Evolutionary conservation across 2,797 vertebrate genomes (phyloP), one percentile per base, ranked within the genome.

Genomic region (Sebastes cheni): DNA sequence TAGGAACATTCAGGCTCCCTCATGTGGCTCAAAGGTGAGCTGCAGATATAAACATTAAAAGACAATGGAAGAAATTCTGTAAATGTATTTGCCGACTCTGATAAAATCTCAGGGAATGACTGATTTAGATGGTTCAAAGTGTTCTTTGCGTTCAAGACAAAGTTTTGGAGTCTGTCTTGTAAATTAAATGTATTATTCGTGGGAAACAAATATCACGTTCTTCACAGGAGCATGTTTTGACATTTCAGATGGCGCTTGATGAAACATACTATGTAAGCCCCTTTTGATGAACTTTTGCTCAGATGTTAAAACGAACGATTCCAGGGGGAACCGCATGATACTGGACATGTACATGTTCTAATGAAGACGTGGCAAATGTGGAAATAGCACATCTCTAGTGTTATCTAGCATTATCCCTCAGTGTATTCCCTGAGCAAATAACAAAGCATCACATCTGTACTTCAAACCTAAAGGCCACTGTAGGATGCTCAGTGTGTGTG

Each of bases 371-470:
- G 56, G 30, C 36, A 85, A 78, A 84, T 80, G 77, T 80, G 27
- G 74, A 89, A 83, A 83, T 50, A 39, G 32, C 74, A 70, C 29
- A 73, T 56, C 54, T 72, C 56, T 4, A 12, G 34, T 70, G 74
- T 71, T 71, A 71, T 89, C 76, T 29, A 23, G 29, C 75, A 25
- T 82, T 27, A 90, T 87, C 75, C 72, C 52, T 81, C 79, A n/a
- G 83, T 66, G 81, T 58, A 62, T 75, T 87, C 76, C 67, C 83
- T 55, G 77, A 89, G 76, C 83, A 89, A 91, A 92, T 91, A 91
- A 89, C 73, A 67, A 84, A 82, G 65, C 80, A 54, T 54, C 78
- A 55, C 75, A 69, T 80, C 75, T 75, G 39, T 55, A 61, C 74
- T 75, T 59, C 64, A 79, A 46, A 77, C 72, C 75, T 61, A 71